Conservation (phyloP, 2,113 vertebrate genomes). For the Centropristis striata region DNA sequence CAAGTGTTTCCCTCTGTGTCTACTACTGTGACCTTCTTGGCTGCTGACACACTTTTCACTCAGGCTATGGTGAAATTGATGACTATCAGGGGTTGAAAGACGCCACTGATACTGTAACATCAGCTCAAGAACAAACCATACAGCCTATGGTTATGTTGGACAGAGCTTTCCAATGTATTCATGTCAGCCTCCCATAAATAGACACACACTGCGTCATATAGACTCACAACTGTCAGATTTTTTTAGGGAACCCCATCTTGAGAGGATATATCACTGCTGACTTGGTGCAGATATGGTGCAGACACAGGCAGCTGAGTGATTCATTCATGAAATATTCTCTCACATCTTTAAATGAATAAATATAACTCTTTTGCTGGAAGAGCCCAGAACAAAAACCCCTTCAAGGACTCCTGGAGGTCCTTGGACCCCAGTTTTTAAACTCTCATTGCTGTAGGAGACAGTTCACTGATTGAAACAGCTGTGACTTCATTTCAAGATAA, state of each 20-base stretch:
- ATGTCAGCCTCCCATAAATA: background rate
- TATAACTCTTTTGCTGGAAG: background rate
- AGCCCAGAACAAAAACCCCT: background rate
- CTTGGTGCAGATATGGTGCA: background rate
- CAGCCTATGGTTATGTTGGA: background rate
- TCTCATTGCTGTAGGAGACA: background rate
- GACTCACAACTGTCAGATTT: background rate
- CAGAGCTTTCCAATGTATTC: background rate
- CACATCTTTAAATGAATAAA: background rate
- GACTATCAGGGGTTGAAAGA: constrained; percentile 2
- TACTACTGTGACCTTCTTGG: constrained; percentile 56
- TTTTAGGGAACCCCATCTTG: background rate
- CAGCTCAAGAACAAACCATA: background rate
- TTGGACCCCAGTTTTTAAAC: constrained; percentile 32
- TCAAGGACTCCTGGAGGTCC: constrained; percentile 78
- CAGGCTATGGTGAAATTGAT: constrained; percentile 18
- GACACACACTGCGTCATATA: constrained; percentile 3
- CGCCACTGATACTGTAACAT: background rate
- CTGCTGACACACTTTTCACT: constrained; percentile 59
- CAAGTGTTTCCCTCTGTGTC: constrained; percentile 23
- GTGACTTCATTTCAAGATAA: background rate
- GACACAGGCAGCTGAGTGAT: background rate
- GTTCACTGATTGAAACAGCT: background rate
- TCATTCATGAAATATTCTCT: background rate
- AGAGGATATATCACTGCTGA: background rate